Evolutionary conservation across 2,888 invertebrate species (phyloP), one percentile per base, ranked within the genome.

Genomic region (Tinea trinotella): DNA sequence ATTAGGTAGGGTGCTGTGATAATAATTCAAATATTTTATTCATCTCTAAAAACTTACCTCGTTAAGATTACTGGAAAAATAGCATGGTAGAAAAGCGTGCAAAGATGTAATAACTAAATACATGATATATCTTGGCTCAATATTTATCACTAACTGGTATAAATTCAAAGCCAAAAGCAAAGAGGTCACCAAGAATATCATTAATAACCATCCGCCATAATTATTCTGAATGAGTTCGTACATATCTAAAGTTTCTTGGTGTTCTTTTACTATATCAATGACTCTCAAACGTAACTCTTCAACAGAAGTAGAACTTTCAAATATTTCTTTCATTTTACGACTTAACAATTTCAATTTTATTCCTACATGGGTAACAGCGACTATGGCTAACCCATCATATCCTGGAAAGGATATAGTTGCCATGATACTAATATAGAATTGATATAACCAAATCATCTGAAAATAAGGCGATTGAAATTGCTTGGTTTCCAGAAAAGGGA

Each of bases 401-500:
- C 40, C 40, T 6, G 40, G 4, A 15, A 15, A 40, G 2, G 40
- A 40, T 2, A 40, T 13, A 2, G 40, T 15, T 15, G 13, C n/a
- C 1, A 40, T 40, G 2, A 15, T 15, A 40, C 13, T 40, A 15
- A 40, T 7, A 15, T 40, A 40, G n/a, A 15, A 40, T 7, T 40
- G 40, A 40, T 40, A 40, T 15, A 12, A 4, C 40, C 40, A 40
- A 15, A 40, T 40, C n/a, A 40, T 15, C 15, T 40, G 13, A 15
- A 40, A 40, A 12, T 40, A 40, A 12, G 40, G 40, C 6, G 40
- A 40, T 7, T 40, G 13, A 13, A 40, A 40, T 40, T 40, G 40
- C n/a, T 15, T 12, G 2, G n/a, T 6, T 2, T 40, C 13, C n/a
- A 40, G 3, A 4, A 15, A 15, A 7, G 13, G 12, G 7, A 40